Base-by-base conservation (phyloP, 2,888 invertebrate species). In the Diarsia mendica region DNA sequence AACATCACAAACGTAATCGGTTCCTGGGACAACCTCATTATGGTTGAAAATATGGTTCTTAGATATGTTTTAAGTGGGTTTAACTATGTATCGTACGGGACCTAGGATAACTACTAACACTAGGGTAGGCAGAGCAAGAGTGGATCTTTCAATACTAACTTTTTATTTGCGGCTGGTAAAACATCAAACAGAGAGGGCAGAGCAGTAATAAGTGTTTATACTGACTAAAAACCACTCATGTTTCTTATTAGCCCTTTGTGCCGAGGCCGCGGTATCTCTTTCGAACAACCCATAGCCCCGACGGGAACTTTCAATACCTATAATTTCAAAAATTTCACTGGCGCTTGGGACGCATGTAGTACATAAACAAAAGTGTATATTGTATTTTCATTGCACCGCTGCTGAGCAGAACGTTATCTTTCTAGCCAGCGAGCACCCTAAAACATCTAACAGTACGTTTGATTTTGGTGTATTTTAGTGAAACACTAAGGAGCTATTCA, bases 1-100 rank as follows among this genome's bases (percentile, higher is more conserved):
- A 64, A 55, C 55, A 48, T 63, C 64, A 72, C 63, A 49, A 20
- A 65, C 13, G 33, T 75, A 72, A 84, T 72, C 53, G 53, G 46
- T 67, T 75, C 48, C 46, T 70, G 20, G 49, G 55, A 55, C 44
- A 20, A 46, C 20, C 11, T 80, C n/a, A 80, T 80, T 80, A 49
- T 20, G n/a, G 48, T 72, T 61, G 15, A 39, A 55, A 72, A 61
- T 49, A 58, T 75, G 9, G 8, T 53, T 60, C 15, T 53, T 11
- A 55, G 18, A n/a, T 58, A 33, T 64, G 49, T n/a, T 61, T 63
- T 11, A 49, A 53, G 39, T 39, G 23, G 10, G 2, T 28, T 11
- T 71, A 28, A 15, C 28, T 28, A n/a, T 11, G 6, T 2, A 15
- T 53, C 15, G 51, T 67, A 60, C 28, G 11, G 39, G 20, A 60